A percentile compares a stretch with the other conserved stretches of the same genome.
Conservation (phyloP, 2,888 invertebrate species). For the Chirona hameri region DNA sequence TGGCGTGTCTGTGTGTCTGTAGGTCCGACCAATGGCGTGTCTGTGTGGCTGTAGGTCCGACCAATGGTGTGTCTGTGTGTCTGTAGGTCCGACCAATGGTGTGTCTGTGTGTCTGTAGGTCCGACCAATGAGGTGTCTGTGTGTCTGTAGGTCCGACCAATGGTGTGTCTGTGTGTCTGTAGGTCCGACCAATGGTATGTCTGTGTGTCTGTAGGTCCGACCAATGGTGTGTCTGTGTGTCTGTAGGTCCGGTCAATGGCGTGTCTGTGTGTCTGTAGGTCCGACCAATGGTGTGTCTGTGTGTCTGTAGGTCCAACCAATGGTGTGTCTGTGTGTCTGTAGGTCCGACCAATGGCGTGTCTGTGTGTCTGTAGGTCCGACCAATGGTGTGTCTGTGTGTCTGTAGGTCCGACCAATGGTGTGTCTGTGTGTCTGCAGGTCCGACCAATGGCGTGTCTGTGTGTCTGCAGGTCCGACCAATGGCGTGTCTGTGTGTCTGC, state of each 20-base stretch:
- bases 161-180: neutral
- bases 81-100: slow-evolving; percentile 10
- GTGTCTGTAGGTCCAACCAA: neutral
- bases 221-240: neutral
- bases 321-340: neutral
- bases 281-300: slow-evolving; percentile 8
- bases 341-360: neutral
- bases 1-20: neutral
- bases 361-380: neutral
- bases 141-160: neutral
- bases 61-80: neutral
- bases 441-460: neutral
- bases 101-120: neutral
- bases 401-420: slow-evolving; percentile 10
- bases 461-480: neutral
- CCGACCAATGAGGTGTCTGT: slow-evolving; percentile 1
- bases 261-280: neutral
- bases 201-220: neutral
- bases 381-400: neutral
- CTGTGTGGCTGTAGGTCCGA: neutral
- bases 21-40: neutral
- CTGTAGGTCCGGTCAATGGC: neutral
- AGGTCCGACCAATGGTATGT: slow-evolving; percentile 25
- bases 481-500: neutral
- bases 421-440: neutral